Evolutionary conservation across 2,113 vertebrate species (phyloP).

Genomic region (Tachysurus fulvidraco): DNA sequence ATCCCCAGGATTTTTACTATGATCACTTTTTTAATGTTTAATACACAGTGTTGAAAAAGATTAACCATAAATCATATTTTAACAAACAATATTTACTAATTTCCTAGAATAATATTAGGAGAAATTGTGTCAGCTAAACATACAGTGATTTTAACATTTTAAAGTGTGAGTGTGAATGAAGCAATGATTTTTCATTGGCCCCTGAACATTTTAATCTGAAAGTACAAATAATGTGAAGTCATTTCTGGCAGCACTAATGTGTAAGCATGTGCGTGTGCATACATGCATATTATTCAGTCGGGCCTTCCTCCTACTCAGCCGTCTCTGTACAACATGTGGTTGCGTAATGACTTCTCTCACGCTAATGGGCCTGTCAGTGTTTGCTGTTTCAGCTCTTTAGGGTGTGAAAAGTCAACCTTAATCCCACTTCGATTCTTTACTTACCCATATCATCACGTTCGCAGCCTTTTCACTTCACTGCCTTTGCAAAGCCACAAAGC

Average conservation of each 20-base stretch:
- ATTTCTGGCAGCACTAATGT: neutral
- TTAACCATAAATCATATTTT: neutral
- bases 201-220: neutral
- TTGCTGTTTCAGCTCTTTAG: neutral
- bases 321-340: neutral
- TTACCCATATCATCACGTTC: neutral
- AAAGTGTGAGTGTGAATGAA: neutral
- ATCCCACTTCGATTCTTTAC: neutral
- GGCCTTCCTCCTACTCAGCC: slow-evolving; percentile 10
- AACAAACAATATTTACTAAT: neutral
- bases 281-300: neutral
- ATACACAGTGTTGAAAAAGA: neutral
- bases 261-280: neutral
- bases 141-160: neutral
- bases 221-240: neutral
- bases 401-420: neutral
- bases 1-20: no score
- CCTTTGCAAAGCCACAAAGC: neutral
- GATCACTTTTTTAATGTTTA: neutral
- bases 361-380: neutral
- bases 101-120: neutral
- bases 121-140: neutral
- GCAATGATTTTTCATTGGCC: neutral
- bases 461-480: neutral
- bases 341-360: neutral